Evolutionary conservation across 1,140 invertebrate species (phyloP), one percentile per base, ranked within the genome.

Genomic region (Lepidotrigona ventralis): DNA sequence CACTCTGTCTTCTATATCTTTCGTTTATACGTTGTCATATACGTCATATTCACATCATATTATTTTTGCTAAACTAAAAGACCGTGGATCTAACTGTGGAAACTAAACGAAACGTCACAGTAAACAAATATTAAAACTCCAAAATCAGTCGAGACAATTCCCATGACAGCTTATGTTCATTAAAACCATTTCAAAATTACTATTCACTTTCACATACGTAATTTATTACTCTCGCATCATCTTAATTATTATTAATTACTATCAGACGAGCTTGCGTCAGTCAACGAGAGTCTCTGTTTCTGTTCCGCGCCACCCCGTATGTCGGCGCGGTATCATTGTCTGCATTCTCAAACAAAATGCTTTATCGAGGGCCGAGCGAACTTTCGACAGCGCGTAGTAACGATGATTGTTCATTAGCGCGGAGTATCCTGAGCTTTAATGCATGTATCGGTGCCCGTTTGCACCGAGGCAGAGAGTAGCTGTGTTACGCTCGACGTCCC

Each of bases 371-470:
- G 9, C 26, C n/a, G 53, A 21, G 4, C 17, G 21, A 75, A 69
- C 66, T 72, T 83, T 83, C 68, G 81, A 77, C 68, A 83, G 84
- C 60, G 39, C 46, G 60, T 69, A 83, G 83, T 84, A 79, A 53
- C 76, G 76, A 86, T 86, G 74, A 86, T 86, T 86, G 74, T 86
- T 86, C 85, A 86, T 86, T 86, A 86, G 85, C 82, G 73, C 70
- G 58, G 51, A 21, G 53, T 56, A 84, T 79, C 63, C 69, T 33
- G 29, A 70, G 68, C 76, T 83, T 82, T 84, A 86, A 86, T 86
- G 70, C 76, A 86, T 86, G 85, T 83, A 84, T 86, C 75, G 74
- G 58, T 64, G 8, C 14, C 72, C 72, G 72, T 74, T 68, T n/a
- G 39, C 39, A 46, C 64, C 9, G 39, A 70, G 73, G 63, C 53